Evolutionary conservation across 2,797 vertebrate genomes (phyloP).

Genomic region (Girardinus metallicus): DNA sequence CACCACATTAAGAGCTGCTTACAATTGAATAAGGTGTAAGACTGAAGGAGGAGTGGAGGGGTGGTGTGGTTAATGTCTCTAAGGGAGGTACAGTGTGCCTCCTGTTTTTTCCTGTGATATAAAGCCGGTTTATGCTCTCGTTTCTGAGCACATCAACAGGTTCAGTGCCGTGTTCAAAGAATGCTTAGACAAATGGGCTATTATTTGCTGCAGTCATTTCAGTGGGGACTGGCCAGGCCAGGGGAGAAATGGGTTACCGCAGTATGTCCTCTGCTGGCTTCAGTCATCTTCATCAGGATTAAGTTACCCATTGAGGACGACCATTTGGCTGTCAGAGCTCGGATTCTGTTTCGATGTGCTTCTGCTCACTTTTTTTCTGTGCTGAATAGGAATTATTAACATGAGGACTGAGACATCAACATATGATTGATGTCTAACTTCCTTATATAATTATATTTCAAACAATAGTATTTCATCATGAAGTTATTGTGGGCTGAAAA

Average conservation of each 20-base stretch:
- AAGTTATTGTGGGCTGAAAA: not conserved
- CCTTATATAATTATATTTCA: not conserved
- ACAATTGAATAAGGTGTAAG: constrained; percentile 80
- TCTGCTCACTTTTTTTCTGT: constrained; percentile 18
- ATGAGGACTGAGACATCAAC: not conserved
- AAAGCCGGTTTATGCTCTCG: constrained; percentile 40
- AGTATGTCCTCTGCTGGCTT: constrained; percentile 58
- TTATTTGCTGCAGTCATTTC: constrained; percentile 59
- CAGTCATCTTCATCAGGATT: constrained; percentile 64
- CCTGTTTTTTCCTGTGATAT: constrained; percentile 40
- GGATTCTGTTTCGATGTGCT: constrained; percentile 58
- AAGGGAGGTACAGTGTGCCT: constrained; percentile 38
- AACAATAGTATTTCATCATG: not conserved
- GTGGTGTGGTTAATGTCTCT: constrained; percentile 29
- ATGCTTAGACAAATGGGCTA: constrained; percentile 66
- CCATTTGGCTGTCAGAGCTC: constrained; percentile 68
- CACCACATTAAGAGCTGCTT: constrained; percentile 78
- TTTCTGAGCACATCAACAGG: constrained; percentile 36
- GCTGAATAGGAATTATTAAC: constrained; percentile 1
- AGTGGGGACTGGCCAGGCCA: constrained; percentile 39
- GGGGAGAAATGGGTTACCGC: constrained; percentile 60
- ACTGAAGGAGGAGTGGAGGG: constrained; percentile 26
- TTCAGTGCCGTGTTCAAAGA: constrained; percentile 46
- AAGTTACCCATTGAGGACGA: constrained; percentile 68
- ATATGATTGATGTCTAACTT: not conserved